A percentile compares a stretch with the other conserved stretches of the same genome.
Evolutionary conservation across 2,113 vertebrate genomes (phyloP).

Genomic region (Galemys pyrenaicus): DNA sequence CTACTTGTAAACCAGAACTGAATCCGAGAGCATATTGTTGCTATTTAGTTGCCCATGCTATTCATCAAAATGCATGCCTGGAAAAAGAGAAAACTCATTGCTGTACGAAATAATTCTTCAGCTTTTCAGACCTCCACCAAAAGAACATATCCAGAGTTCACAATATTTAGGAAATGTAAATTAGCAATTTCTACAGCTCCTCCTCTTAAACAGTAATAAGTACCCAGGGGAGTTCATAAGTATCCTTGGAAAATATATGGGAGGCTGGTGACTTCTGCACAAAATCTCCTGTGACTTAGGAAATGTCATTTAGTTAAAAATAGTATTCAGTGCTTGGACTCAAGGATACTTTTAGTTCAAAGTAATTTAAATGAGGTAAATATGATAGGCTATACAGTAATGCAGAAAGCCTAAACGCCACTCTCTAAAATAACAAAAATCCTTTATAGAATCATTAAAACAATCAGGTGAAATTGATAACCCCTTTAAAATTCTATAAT

Average conservation of each 20-base stretch:
- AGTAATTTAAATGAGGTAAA: background rate
- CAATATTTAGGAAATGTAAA: conserved; percentile 40
- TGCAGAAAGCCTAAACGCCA: background rate
- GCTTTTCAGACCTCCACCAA: background rate
- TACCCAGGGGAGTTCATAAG: background rate
- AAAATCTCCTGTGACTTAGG: conserved; percentile 33
- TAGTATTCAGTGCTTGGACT: background rate
- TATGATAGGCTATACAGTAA: background rate
- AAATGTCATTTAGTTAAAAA: conserved; percentile 21
- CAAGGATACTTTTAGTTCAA: background rate
- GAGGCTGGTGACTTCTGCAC: background rate
- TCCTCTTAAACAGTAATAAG: conserved; percentile 32
- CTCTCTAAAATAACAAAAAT: background rate
- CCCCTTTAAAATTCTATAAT: background rate
- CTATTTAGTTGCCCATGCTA: background rate
- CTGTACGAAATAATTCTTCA: background rate
- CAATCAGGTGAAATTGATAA: background rate
- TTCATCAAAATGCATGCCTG: conserved; percentile 41
- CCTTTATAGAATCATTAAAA: background rate
- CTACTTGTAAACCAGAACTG: background rate
- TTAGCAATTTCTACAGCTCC: conserved; percentile 33
- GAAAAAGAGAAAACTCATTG: background rate
- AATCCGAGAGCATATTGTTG: conserved; percentile 25
- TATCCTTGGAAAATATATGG: conserved; percentile 25
- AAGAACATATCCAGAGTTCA: conserved; percentile 47